These are phyloP conservation scores for Gallinago stenura DNA, from an alignment of 2,797 vertebrate species.

Conservation along the genomic window DNA sequence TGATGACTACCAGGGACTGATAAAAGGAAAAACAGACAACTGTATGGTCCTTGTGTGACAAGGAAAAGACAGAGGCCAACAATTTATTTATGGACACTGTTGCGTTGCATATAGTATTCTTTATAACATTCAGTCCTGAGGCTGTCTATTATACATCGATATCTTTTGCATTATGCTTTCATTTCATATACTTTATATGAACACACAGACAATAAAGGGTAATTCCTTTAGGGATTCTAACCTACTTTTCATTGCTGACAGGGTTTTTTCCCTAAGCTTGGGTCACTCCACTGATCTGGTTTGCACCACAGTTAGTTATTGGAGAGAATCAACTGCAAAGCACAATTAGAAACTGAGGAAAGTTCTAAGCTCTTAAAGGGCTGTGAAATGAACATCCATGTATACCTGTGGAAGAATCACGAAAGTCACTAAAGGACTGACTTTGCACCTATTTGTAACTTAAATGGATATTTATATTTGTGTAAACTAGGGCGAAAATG, in stretches of 20 bases:
- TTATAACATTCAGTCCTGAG: not conserved
- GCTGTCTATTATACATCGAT: not conserved
- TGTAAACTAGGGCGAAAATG: not conserved
- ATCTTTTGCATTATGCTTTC: not conserved
- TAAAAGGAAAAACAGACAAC: not conserved
- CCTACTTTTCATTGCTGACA: not conserved
- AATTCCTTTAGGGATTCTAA: not conserved
- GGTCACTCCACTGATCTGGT: not conserved
- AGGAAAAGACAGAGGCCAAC: not conserved
- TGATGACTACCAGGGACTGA: not conserved
- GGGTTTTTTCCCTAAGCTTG: not conserved
- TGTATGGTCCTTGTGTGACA: not conserved
- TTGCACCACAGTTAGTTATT: not conserved
- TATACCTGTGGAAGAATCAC: not conserved
- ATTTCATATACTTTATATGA: not conserved
- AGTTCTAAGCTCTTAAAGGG: not conserved
- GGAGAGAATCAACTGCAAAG: not conserved
- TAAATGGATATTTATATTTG: not conserved
- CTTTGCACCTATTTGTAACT: not conserved
- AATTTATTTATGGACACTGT: not conserved
- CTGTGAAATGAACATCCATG: not conserved
- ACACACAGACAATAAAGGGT: not conserved
- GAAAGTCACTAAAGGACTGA: not conserved
- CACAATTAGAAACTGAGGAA: not conserved
- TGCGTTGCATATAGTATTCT: not conserved